Conservation (phyloP, 2,113 vertebrate genomes). For the Origma solitaria region DNA sequence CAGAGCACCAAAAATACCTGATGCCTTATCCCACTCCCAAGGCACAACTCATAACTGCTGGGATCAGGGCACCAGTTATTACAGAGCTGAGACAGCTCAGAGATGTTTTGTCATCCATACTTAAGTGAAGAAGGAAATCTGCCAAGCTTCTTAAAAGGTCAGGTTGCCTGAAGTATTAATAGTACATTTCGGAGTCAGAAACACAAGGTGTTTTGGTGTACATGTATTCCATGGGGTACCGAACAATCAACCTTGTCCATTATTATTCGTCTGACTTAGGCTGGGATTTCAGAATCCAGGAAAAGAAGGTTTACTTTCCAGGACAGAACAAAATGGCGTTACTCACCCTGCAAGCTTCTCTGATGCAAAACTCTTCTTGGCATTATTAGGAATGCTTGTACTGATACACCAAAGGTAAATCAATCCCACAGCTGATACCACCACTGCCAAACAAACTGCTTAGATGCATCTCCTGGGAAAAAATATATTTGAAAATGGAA, state of each 20-base stretch:
- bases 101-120: background rate
- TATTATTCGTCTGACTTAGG: background rate
- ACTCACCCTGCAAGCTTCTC: background rate
- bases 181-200: background rate
- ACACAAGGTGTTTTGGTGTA: background rate
- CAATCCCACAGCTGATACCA: background rate
- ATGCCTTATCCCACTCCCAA: background rate
- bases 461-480: background rate
- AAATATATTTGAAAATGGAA: background rate
- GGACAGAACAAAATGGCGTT: background rate
- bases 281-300: background rate
- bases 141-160: conserved; percentile 15
- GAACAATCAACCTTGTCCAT: background rate
- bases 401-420: background rate
- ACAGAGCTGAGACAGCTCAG: background rate
- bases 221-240: background rate
- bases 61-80: background rate
- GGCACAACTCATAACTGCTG: background rate
- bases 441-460: background rate
- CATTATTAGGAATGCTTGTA: background rate
- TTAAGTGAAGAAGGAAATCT: background rate
- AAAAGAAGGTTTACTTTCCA: background rate
- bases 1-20: background rate
- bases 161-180: background rate
- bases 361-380: background rate